Percentiles rank a stretch among this genome's conserved stretches.
These are phyloP conservation scores for Rhinoraja longicauda DNA, from an alignment of 2,797 vertebrate genomes.

Conservation along the genomic window DNA sequence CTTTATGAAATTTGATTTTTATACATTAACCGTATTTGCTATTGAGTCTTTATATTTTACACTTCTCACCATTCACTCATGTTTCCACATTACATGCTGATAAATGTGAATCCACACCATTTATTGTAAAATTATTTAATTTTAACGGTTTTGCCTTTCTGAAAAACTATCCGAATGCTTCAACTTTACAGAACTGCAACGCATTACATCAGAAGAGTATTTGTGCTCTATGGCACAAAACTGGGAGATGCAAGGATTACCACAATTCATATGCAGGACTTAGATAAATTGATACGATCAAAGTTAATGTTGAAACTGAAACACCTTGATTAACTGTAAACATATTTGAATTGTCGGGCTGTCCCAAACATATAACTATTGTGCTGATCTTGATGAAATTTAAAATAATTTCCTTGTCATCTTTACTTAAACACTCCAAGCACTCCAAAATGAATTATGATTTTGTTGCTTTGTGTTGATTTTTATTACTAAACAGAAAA, in stretches of 20 bases:
- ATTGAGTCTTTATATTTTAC: background rate
- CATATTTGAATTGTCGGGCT: background rate
- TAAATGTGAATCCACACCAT: background rate
- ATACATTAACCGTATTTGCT: background rate
- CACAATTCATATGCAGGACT: background rate
- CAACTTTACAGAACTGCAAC: background rate
- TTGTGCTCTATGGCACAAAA: background rate
- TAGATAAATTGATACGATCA: background rate
- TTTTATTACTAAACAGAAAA: background rate
- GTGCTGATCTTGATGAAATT: background rate
- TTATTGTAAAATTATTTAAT: background rate
- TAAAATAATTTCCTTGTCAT: background rate
- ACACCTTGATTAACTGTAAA: background rate
- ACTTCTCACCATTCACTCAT: background rate
- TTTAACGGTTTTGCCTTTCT: background rate
- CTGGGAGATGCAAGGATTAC: background rate
- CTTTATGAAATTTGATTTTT: background rate
- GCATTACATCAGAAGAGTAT: background rate
- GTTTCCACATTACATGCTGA: background rate
- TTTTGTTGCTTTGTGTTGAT: background rate
- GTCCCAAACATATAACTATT: background rate
- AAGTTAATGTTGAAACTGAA: background rate
- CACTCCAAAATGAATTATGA: background rate
- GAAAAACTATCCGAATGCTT: background rate
- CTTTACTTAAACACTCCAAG: background rate